Conservation (phyloP, 2,113 vertebrate species). For the Nicator chloris region DNA sequence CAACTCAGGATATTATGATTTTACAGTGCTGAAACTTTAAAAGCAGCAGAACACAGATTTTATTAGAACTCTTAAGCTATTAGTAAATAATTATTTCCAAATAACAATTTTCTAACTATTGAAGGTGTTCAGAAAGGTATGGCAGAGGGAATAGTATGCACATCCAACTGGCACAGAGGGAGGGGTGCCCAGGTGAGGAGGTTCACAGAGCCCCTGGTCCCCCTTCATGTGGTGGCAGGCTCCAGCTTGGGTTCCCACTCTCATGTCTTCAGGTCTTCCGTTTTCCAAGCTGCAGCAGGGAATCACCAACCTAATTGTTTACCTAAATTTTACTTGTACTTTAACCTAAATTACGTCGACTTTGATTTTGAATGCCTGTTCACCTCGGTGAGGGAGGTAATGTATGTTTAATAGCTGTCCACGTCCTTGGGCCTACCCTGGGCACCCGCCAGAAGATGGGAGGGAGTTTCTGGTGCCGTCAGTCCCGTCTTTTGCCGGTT, state of each 20-base stretch:
- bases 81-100: neutral
- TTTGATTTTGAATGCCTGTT: neutral
- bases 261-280: neutral
- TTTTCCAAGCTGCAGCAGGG: neutral
- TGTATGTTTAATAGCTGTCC: fast-evolving
- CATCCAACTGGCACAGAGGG: fast-evolving
- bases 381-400: fast-evolving
- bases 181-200: fast-evolving
- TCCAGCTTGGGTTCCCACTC: neutral
- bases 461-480: fast-evolving
- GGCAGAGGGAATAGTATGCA: fast-evolving
- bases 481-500: neutral
- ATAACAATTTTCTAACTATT: neutral
- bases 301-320: neutral
- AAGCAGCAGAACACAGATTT: neutral
- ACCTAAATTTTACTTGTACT: neutral
- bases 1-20: neutral
- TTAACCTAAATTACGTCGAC: neutral
- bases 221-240: neutral
- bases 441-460: fast-evolving
- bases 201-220: neutral
- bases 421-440: too few relatives aligned
- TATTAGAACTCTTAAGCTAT: neutral
- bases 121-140: neutral
- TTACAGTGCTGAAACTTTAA: neutral